A percentile compares a stretch with the other conserved stretches of the same genome.
Evolutionary conservation across 2,113 vertebrate species (phyloP).

Genomic region (Coptodon bakossiorum): DNA sequence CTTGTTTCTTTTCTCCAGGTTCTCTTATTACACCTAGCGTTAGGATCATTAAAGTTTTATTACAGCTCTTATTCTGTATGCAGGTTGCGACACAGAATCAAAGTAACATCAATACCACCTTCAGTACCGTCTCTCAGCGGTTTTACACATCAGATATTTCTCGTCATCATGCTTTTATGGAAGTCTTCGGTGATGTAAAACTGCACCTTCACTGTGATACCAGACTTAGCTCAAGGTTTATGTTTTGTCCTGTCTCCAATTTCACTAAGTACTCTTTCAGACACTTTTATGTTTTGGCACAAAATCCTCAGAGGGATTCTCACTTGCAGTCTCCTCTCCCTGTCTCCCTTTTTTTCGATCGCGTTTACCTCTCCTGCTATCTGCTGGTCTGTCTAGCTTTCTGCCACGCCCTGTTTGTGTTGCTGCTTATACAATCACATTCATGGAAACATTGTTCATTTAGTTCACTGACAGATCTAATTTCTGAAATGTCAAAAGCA

Average conservation of each 20-base stretch:
- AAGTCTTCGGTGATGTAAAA: background rate
- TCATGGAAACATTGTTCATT: background rate
- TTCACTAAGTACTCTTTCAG: background rate
- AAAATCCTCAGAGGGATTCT: background rate
- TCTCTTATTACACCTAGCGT: background rate
- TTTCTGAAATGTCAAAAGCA: background rate
- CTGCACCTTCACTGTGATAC: background rate
- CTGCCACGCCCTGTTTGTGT: background rate
- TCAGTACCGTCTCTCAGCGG: background rate
- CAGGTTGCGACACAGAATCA: background rate
- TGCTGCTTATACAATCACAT: background rate
- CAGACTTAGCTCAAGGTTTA: background rate
- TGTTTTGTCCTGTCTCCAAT: background rate
- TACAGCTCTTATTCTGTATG: background rate
- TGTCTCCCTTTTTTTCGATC: background rate
- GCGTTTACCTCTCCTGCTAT: background rate
- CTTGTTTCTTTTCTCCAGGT: background rate
- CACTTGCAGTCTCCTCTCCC: background rate
- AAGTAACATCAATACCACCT: background rate
- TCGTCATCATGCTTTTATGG: rapidly evolving
- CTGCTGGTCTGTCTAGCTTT: background rate
- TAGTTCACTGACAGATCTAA: background rate
- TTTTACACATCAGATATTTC: background rate
- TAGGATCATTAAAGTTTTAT: background rate
- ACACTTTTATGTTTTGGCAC: background rate